Base-by-base conservation (phyloP, 2,113 vertebrate species). In the Pitta sordida region DNA sequence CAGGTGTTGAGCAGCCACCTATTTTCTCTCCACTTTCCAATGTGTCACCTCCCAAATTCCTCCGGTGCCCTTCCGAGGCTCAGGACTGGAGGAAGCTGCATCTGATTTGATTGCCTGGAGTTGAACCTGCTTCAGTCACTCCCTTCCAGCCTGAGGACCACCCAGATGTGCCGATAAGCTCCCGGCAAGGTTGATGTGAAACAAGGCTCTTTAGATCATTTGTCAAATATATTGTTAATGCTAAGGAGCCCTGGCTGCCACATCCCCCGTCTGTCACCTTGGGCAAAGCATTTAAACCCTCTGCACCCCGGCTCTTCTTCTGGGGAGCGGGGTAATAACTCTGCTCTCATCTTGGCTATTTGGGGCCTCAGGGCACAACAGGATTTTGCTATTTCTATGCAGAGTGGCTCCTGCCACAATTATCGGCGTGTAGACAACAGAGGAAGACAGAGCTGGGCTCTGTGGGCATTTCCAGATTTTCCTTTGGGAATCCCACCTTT, bases 321-420 rank as follows among this genome's bases (percentile, higher is more conserved):
- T 71, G 59, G 32, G 39, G 76, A 69, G 55, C 16, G 63, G 62
- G 53, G 62, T 86, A 95, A 93, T 93, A 91, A 46, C 48, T 86
- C 79, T 59, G 62, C 62, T 94, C 69, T 91, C 91, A 58, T 84
- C 78, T 48, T 63, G 73, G 60, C 78, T 83, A 26, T 58, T 79
- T 37, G 30, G 5, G 3, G 36, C 94, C 92, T 87, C 2, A 8
- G 81, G 96, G 83, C 65, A 41, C 44, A 73, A 84, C 8, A 44
- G 46, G 55, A 34, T 96, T 82, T 80, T 76, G 55, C 77, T 94
- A 60, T 95, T 95, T 95, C 80, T 83, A 56, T 81, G 75, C 88
- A 88, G 81, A 91, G 29, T 51, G 43, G 34, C 64, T 93, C 83
- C 84, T 44, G 14, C 43, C 58, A 48, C 89, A 78, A 58, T 88